Evolutionary conservation across 1,140 invertebrate species (phyloP), one percentile per base, ranked within the genome.

Genomic region (Bombus confusus): DNA sequence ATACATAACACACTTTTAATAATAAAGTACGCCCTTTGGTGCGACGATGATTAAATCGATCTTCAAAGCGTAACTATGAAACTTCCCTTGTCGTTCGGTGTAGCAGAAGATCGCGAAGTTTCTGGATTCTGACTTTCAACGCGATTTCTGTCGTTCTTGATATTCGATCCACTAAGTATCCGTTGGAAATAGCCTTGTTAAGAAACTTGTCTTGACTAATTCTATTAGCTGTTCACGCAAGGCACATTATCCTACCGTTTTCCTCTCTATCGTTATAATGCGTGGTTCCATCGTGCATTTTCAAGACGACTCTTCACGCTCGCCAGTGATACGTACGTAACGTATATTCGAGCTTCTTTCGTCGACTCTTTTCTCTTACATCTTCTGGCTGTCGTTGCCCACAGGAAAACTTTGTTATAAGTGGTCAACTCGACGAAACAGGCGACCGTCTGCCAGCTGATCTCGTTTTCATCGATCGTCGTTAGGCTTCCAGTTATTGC

Each of bases 391-490:
- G 13, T 5, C 81, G 79, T 91, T 87, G 88, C 79, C 80, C 83
- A 88, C 25, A 28, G 31, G 92, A 92, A 92, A 88, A 88, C 80
- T 91, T 94, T 94, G 93, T 93, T 91, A 92, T 91, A 92, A 94
- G 92, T 92, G 90, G 92, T 94, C 88, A 92, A 83, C 87, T 87
- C 85, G 47, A 82, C 81, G 86, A 86, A 86, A 92, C 90, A 87
- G 88, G 88, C 91, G 90, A 88, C 91, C 88, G 93, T 93, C 93
- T 90, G 91, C 92, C 92, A 93, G 2, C 25, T 59, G 66, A 62
- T 81, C 52, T 43, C 37, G 12, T 43, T 43, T 52, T 0, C 52
- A 43, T 81, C 31, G 80, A 81, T 73, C 69, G 37, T 31, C 6
- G 6, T 57, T 39, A 28, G 13, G 13, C 28, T 52, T 34, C 3